A percentile compares a stretch with the other conserved stretches of the same genome.
Evolutionary conservation across 2,888 invertebrate species (phyloP).

Genomic region (Eupsilia transversa): DNA sequence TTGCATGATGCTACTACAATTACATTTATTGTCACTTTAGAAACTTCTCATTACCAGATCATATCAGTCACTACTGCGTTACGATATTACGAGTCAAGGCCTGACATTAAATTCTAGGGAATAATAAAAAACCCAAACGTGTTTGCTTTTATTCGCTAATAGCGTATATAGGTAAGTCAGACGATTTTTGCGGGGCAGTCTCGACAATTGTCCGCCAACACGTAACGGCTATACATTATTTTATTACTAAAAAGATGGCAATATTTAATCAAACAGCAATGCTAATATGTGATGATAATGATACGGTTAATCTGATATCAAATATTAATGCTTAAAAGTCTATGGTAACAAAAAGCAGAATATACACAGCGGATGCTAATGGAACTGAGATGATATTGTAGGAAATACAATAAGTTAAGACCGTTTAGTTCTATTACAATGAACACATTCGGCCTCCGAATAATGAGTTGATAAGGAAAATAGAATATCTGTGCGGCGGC

Average conservation of each 20-base stretch:
- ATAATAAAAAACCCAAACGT: conserved; percentile 29
- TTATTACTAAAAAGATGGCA: conserved; percentile 22
- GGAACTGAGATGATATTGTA: conserved; percentile 5
- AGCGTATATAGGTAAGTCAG: background rate
- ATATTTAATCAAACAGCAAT: conserved; percentile 39
- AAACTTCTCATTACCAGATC: conserved; percentile 56
- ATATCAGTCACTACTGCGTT: conserved; percentile 34
- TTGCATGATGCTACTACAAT: conserved; percentile 56
- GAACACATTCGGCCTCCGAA: conserved; percentile 31
- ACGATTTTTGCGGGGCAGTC: conserved; percentile 33
- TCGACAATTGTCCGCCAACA: conserved; percentile 33
- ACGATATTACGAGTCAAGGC: conserved; percentile 32
- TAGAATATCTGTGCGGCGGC: conserved; percentile 21
- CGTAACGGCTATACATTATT: conserved; percentile 45
- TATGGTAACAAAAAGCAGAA: conserved; percentile 26
- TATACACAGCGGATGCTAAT: conserved; percentile 6
- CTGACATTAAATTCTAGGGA: conserved; percentile 20
- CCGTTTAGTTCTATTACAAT: conserved; percentile 22
- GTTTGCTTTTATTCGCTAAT: conserved; percentile 24
- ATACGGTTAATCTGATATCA: conserved; percentile 37
- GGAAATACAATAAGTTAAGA: conserved; percentile 22
- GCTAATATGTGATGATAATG: too few relatives aligned
- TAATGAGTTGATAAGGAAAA: conserved; percentile 44
- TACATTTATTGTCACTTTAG: conserved; percentile 44
- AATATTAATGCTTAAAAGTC: conserved; percentile 64